These are phyloP conservation scores for Melanogrammus aeglefinus DNA, from an alignment of 2,797 vertebrate genomes.

Conservation along the genomic window DNA sequence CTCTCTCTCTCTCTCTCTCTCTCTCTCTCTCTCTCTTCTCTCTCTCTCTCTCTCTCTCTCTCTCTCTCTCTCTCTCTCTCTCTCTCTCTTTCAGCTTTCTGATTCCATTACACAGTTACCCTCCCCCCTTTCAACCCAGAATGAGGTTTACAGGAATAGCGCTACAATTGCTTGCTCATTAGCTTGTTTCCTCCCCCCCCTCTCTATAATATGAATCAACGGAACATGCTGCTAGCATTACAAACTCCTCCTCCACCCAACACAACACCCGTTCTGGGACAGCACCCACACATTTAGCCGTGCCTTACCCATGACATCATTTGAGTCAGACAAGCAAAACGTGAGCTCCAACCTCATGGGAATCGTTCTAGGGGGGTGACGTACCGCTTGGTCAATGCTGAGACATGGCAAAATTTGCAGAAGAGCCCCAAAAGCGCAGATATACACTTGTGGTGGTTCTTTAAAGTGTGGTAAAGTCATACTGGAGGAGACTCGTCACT, in stretches of 20 bases:
- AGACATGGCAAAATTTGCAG: constrained; percentile 15
- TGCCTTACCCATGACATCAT: constrained; percentile 73
- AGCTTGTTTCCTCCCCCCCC: constrained; percentile 48
- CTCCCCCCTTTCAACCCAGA: constrained; percentile 30
- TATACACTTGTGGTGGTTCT: background rate
- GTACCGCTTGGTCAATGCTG: background rate
- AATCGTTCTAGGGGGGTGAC: constrained; percentile 39
- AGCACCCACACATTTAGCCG: constrained; percentile 55
- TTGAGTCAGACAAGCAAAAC: constrained; percentile 38
- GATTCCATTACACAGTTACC: constrained; percentile 64
- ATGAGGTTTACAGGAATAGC: constrained; percentile 75
- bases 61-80: constrained; percentile 7
- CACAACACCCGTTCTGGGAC: constrained; percentile 58
- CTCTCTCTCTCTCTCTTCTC: no score
- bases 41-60: background rate
- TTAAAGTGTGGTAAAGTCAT: background rate
- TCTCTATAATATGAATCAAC: constrained; percentile 64
- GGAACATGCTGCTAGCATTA: constrained; percentile 74
- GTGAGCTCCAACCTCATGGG: constrained; percentile 49
- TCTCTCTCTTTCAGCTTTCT: constrained; percentile 38
- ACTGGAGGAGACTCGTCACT: background rate
- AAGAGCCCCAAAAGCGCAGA: background rate
- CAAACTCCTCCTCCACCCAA: constrained; percentile 40
- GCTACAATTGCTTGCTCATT: constrained; percentile 69
- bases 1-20: no score